These are phyloP conservation scores for Lordiphosa clarofinis DNA, from an alignment of 1,140 invertebrate genomes.

Conservation along the genomic window DNA sequence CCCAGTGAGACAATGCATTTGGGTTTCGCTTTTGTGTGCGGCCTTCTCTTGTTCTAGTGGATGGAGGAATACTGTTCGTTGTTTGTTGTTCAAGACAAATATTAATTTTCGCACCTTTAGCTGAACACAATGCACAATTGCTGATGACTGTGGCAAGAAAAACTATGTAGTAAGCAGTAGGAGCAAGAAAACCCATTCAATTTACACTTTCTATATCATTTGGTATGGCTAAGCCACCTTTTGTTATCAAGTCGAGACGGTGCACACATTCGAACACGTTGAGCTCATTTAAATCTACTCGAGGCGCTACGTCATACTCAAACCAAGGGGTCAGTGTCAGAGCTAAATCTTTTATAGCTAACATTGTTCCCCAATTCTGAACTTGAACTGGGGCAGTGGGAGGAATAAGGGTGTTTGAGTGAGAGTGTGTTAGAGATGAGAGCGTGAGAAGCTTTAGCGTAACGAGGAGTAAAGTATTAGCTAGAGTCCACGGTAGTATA, in stretches of 20 bases:
- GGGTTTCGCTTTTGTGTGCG: not conserved
- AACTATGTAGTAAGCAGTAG: not conserved
- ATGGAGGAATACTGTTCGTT: constrained; percentile 9
- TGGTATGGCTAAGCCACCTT: not conserved
- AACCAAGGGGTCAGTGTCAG: constrained; percentile 17
- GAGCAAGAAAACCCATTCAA: constrained; percentile 1
- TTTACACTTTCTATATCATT: not conserved
- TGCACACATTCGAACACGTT: constrained; percentile 11
- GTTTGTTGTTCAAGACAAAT: constrained; percentile 43
- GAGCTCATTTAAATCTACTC: constrained; percentile 23
- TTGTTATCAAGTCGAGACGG: constrained; percentile 4
- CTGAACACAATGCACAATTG: constrained; percentile 26
- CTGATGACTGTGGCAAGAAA: constrained; percentile 13
- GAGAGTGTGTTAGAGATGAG: constrained; percentile 5
- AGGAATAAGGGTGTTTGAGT: not conserved
- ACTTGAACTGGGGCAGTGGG: constrained; percentile 5
- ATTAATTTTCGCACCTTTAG: constrained; percentile 70
- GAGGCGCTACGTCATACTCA: constrained; percentile 2
- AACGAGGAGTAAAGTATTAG: too few relatives aligned
- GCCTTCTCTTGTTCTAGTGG: not conserved
- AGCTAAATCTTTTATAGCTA: constrained; percentile 1
- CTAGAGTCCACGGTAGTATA: too few relatives aligned
- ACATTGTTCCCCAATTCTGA: constrained; percentile 12
- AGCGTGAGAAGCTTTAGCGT: too few relatives aligned
- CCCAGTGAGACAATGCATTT: constrained; percentile 7